A percentile compares a stretch with the other conserved stretches of the same genome.
phyloP scores from a whole-genome alignment of 2,113 vertebrate genomes.

The Oryctolagus cuniculus region mOryCun1.1 NC_091442.1:106863001-106863500 shows the following conservation, averaged over 20 bases:
- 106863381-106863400: not conserved
- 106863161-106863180: not conserved
- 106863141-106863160: not conserved
- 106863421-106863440: not conserved
- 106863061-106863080: not conserved
- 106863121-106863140: not conserved
- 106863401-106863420: not conserved
- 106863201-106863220: too few relatives aligned
- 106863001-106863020: not conserved
- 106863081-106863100: not conserved
- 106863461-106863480: not conserved
- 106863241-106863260: not conserved
- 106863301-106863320: not conserved
- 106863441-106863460: not conserved
- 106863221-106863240: not conserved
- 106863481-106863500: not conserved
- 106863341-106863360: not conserved
- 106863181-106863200: not conserved
- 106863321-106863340: not conserved
- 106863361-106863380: not conserved
- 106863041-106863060: not conserved
- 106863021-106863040: not conserved
- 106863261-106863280: not conserved
- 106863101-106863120: not conserved
- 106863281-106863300: not conserved